Percentiles rank a stretch among this genome's conserved stretches.
Conservation (phyloP, 2,888 invertebrate genomes). For the Punctoribates punctum region DNA sequence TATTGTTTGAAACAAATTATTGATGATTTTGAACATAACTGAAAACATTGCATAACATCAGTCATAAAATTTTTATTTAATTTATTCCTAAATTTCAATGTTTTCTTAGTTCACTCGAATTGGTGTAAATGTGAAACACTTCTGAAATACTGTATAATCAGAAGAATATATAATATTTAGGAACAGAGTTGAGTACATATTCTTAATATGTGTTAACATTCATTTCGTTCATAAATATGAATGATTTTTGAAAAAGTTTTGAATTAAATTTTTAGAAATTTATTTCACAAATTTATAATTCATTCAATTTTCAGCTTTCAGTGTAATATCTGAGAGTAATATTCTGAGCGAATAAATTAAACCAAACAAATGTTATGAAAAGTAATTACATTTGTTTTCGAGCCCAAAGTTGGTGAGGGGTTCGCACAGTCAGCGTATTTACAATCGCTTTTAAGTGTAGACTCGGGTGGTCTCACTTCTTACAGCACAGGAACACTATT, state of each 20-base stretch:
- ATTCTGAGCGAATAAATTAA: not conserved
- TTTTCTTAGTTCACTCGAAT: not conserved
- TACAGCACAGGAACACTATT: too few species aligned
- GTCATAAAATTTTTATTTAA: not conserved
- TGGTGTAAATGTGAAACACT: not conserved
- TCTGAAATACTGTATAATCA: not conserved
- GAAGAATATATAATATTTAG: not conserved
- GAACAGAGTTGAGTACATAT: not conserved
- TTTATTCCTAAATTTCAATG: not conserved
- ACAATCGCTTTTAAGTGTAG: too few species aligned
- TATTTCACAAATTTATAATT: not conserved
- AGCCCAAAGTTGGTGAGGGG: too few species aligned
- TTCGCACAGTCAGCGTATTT: not conserved
- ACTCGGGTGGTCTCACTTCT: not conserved
- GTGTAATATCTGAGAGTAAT: too few species aligned
- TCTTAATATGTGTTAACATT: not conserved
- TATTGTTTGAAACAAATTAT: too few species aligned
- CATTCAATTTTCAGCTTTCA: not conserved
- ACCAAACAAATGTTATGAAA: not conserved
- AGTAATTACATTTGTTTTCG: not conserved
- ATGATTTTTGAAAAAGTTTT: not conserved
- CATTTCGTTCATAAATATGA: constrained; percentile 1
- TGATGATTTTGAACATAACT: too few species aligned
- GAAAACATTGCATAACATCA: too few species aligned
- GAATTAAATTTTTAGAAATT: not conserved